phyloP scores from a whole-genome alignment of 2,888 invertebrate species.

The Trichopria drosophilae region DNA sequence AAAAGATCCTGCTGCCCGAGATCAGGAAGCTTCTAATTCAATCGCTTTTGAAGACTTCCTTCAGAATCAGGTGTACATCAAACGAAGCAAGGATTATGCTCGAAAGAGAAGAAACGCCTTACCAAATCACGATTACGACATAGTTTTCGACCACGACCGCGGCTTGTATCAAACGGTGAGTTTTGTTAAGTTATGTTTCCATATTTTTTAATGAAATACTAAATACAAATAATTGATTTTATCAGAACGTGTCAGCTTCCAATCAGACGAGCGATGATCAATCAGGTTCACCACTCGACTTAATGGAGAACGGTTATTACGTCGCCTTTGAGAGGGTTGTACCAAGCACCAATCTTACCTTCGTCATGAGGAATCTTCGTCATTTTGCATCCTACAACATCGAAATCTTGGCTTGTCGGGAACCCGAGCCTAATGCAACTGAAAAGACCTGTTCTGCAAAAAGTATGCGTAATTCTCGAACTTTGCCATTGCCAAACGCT shows the following conservation, averaged over 20 bases:
- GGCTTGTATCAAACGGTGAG: too few species aligned
- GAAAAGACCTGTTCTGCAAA: constrained; percentile 62
- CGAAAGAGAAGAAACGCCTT: too few species aligned
- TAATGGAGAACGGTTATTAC: constrained; percentile 38
- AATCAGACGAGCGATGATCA: background rate
- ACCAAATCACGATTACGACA: too few species aligned
- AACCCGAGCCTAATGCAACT: constrained; percentile 60
- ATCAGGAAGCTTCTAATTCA: constrained; percentile 66
- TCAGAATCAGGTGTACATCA: constrained; percentile 74
- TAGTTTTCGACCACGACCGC: too few species aligned
- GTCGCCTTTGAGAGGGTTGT: constrained; percentile 41
- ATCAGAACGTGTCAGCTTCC: too few species aligned
- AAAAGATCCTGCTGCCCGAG: constrained; percentile 59
- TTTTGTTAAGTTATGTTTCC: too few species aligned
- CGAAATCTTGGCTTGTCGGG: constrained; percentile 77
- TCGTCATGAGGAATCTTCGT: constrained; percentile 67
- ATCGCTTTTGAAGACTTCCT: constrained; percentile 79
- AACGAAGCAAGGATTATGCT: constrained; percentile 50
- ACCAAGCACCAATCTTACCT: constrained; percentile 47
- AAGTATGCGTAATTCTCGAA: constrained; percentile 60
- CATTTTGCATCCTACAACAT: constrained; percentile 81
- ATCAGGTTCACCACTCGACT: constrained; percentile 26
- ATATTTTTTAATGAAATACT: too few species aligned
- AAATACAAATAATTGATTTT: too few species aligned
- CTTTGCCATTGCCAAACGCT: constrained; percentile 54